These are phyloP conservation scores for Buceros bicornis DNA, from an alignment of 2,797 vertebrate genomes.

Conservation along the genomic window DNA sequence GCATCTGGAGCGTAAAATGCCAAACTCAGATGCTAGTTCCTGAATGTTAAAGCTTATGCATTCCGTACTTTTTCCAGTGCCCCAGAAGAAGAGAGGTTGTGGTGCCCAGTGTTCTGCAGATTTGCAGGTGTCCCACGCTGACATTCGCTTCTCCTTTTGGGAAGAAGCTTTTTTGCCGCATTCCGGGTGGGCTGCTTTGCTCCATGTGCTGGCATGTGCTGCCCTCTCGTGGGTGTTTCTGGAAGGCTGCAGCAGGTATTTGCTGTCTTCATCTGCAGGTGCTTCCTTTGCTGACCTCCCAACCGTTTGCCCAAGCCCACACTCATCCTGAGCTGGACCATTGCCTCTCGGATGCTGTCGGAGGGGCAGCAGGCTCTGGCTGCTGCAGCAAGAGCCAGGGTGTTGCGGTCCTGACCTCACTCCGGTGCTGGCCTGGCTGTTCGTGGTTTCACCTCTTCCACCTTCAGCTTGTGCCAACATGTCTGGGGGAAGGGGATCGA, in stretches of 20 bases:
- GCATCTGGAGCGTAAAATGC: not conserved
- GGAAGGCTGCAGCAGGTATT: not conserved
- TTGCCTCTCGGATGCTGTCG: not conserved
- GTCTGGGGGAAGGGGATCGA: fast-evolving
- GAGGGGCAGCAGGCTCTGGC: not conserved
- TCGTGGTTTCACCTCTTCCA: not conserved
- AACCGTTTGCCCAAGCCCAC: not conserved
- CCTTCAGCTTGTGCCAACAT: not conserved
- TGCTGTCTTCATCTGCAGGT: fast-evolving
- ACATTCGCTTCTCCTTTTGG: fast-evolving
- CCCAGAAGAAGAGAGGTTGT: not conserved
- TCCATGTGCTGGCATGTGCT: not conserved
- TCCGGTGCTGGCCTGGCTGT: not conserved
- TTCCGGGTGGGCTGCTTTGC: not conserved
- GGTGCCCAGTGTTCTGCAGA: not conserved
- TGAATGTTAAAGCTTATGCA: not conserved
- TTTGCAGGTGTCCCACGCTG: not conserved
- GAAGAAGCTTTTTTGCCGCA: fast-evolving
- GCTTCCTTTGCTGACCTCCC: not conserved
- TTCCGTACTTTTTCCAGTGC: not conserved
- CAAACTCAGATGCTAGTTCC: not conserved
- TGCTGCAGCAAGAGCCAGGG: fast-evolving
- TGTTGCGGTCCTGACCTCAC: not conserved
- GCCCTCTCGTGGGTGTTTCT: conserved; percentile 14
- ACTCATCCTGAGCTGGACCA: not conserved